A percentile compares a stretch with the other conserved stretches of the same genome.
Evolutionary conservation across 2,888 invertebrate genomes (phyloP).

Genomic region (Oligia fasciuncula): DNA sequence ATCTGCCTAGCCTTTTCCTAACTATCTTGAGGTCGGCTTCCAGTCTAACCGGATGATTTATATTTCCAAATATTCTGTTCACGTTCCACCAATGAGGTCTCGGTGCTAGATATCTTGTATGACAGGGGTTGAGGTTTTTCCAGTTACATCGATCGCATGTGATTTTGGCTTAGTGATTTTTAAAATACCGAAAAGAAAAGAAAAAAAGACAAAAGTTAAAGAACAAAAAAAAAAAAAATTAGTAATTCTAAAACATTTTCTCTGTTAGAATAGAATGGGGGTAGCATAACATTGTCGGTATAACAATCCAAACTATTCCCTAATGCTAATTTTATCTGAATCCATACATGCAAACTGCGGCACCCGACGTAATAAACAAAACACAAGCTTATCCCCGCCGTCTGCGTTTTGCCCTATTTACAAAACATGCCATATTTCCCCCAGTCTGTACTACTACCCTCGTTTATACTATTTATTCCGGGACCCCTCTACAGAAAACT

Average conservation of each 20-base stretch:
- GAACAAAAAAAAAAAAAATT: too few relatives aligned
- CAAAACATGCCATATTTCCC: conserved; percentile 54
- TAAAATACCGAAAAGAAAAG: too few relatives aligned
- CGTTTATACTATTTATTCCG: conserved; percentile 60
- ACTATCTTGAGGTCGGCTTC: too few relatives aligned
- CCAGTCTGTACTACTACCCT: conserved; percentile 44
- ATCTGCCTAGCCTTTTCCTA: too few relatives aligned
- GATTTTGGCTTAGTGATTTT: too few relatives aligned
- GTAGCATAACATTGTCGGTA: background rate
- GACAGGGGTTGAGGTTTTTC: too few relatives aligned
- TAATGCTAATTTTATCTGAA: conserved; percentile 43
- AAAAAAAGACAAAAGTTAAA: too few relatives aligned
- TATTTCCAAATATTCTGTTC: too few relatives aligned
- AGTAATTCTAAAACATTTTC: background rate
- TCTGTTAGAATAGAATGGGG: background rate
- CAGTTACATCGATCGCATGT: too few relatives aligned
- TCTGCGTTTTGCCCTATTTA: conserved; percentile 57
- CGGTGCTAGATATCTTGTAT: too few relatives aligned
- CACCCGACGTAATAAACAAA: conserved; percentile 50
- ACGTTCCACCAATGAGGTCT: too few relatives aligned
- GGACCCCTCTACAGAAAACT: conserved; percentile 50
- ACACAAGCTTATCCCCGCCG: conserved; percentile 35
- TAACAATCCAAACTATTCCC: conserved; percentile 6
- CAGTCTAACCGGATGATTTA: too few relatives aligned
- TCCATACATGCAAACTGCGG: conserved; percentile 24